Base-by-base conservation (phyloP, 2,113 vertebrate genomes). In the Cacatua alba region DNA sequence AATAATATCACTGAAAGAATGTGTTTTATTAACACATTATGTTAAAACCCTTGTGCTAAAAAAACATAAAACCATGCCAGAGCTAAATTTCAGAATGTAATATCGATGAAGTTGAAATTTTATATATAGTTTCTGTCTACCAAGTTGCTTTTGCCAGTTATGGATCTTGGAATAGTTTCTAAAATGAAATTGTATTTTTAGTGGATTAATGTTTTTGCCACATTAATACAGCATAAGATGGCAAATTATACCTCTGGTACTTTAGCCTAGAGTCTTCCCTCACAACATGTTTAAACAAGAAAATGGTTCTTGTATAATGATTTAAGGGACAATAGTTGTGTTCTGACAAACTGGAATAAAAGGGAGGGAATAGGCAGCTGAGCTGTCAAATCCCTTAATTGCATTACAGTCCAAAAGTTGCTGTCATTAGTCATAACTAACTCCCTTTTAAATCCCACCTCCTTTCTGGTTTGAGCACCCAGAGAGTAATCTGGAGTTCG, bases 311-410 rank as follows among this genome's bases (percentile, higher is more conserved):
- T 60, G 17, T 63, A 11, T 59, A 17, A 53, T 68, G 77, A 68
- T 94, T 78, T 83, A 82, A 76, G 79, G 79, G 79, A 64, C 93
- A 59, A 2, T 53, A 28, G 80, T 74, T 89, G 55, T 63, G 55
- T 84, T 92, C 84, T 79, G 78, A 88, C 59, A 88, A 80, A 96
- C 62, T 51, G 70, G 44, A 75, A 82, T 80, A 64, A 79, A 88
- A 89, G 84, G 89, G 59, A 93, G 75, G 26, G 65, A 57, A 69
- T 19, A 80, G 63, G 59, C 79, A 88, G 63, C 11, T 77, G 82
- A 81, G 79, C 71, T 95, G 76, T 93, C 75, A 86, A 46, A 90
- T 80, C 88, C 68, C 63, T 86, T 80, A 82, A 85, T 87, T 93
- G 41, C 49, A 10, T 81, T 86, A 46, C 67, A 88, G 86, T 37